Conservation (phyloP, 1,140 invertebrate genomes). For the Nomia melanderi region DNA sequence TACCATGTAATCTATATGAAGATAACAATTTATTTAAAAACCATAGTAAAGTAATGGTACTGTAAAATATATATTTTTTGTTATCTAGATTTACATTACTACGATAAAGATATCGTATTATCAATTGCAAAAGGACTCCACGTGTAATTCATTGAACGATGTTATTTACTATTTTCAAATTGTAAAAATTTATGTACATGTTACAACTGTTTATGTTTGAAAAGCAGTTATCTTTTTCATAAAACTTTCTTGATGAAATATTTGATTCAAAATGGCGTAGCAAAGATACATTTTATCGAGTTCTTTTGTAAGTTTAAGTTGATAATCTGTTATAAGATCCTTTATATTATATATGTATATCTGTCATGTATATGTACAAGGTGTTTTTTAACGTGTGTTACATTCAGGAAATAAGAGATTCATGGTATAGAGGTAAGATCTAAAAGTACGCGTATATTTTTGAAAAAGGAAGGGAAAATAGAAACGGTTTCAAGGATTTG, state of each 20-base stretch:
- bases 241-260: constrained; percentile 17
- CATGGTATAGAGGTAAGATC: background rate
- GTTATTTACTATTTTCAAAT: constrained; percentile 63
- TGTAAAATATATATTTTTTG: constrained; percentile 80
- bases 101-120: constrained; percentile 68
- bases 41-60: constrained; percentile 70
- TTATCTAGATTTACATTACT: constrained; percentile 72
- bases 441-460: constrained; percentile 28
- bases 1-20: constrained; percentile 60
- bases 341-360: constrained; percentile 71
- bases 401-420: constrained; percentile 54
- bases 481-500: background rate
- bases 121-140: constrained; percentile 62
- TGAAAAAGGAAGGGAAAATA: background rate
- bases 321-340: constrained; percentile 65
- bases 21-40: constrained; percentile 73
- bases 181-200: constrained; percentile 61
- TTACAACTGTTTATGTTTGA: constrained; percentile 42
- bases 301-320: constrained; percentile 59
- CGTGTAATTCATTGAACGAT: constrained; percentile 52
- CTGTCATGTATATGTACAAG: constrained; percentile 49
- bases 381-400: constrained; percentile 49
- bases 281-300: constrained; percentile 27
- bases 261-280: background rate
- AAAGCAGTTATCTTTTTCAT: constrained; percentile 44